Evolutionary conservation across 2,113 vertebrate species (phyloP).

Genomic region (Ovis canadensis): DNA sequence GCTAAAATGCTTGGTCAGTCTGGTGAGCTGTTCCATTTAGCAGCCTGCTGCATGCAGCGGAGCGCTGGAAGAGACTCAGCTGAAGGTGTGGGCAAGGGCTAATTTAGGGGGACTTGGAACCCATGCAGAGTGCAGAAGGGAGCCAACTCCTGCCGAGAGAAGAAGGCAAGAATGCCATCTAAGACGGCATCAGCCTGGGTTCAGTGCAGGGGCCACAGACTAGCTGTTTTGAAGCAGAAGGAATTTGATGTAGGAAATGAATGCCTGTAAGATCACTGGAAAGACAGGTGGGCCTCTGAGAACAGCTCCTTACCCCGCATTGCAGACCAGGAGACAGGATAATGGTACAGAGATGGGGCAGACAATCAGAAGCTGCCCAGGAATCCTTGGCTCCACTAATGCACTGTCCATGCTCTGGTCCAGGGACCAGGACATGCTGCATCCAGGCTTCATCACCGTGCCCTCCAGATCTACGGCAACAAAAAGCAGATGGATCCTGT

Average conservation of each 20-base stretch:
- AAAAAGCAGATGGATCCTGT: not conserved
- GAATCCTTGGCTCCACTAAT: not conserved
- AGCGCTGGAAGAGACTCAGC: not conserved
- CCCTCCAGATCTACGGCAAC: not conserved
- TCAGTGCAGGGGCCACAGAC: not conserved
- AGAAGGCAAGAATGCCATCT: not conserved
- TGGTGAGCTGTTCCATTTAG: not conserved
- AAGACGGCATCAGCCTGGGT: not conserved
- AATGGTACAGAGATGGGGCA: not conserved
- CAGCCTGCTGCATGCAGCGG: not conserved
- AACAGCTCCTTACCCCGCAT: rapidly evolving
- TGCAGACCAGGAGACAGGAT: not conserved
- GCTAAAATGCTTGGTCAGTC: not conserved
- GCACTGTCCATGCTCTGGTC: not conserved
- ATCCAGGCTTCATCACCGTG: not conserved
- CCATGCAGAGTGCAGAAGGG: not conserved
- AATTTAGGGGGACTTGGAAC: not conserved
- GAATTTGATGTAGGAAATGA: not conserved
- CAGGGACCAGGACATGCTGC: not conserved
- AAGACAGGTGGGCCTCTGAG: not conserved
- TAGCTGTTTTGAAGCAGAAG: not conserved
- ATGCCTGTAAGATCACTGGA: not conserved
- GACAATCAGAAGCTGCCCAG: not conserved
- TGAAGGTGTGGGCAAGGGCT: not conserved
- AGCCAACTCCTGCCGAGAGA: rapidly evolving